These are phyloP conservation scores for Drosophila navojoa DNA, from an alignment of 1,140 invertebrate species.

Conservation along the genomic window DNA sequence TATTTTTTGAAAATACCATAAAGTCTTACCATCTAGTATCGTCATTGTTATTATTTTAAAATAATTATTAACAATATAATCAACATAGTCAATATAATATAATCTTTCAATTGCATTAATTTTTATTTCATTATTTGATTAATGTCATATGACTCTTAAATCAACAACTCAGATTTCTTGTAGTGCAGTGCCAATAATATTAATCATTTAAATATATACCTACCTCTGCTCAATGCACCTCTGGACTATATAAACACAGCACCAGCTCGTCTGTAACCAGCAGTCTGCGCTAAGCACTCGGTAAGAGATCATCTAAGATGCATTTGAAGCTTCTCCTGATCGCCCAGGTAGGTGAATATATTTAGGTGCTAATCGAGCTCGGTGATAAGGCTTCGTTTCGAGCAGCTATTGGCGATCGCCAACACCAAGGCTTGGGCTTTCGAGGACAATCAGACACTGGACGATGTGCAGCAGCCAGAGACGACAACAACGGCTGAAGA, in stretches of 20 bases:
- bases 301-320: conserved; percentile 40
- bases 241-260: conserved; percentile 57
- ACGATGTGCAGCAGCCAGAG: conserved; percentile 31
- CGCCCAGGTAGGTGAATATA: conserved; percentile 37
- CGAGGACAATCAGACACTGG: conserved; percentile 43
- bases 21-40: too few relatives aligned
- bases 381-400: background rate
- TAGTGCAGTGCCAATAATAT: background rate
- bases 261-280: conserved; percentile 16
- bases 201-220: conserved; percentile 22
- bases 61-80: too few relatives aligned
- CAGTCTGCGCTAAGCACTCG: conserved; percentile 35
- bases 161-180: background rate
- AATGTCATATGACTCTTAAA: too few relatives aligned
- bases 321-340: conserved; percentile 55
- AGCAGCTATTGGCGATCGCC: conserved; percentile 48
- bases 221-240: conserved; percentile 6
- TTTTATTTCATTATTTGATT: too few relatives aligned
- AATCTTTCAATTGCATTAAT: too few relatives aligned
- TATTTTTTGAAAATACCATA: too few relatives aligned
- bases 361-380: background rate
- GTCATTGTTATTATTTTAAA: too few relatives aligned
- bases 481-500: conserved; percentile 34
- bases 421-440: conserved; percentile 9
- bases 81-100: too few relatives aligned